Percentiles rank a stretch among this genome's conserved stretches.
Conservation (phyloP, 2,888 invertebrate species). For the Hirudinaria manillensis region DNA sequence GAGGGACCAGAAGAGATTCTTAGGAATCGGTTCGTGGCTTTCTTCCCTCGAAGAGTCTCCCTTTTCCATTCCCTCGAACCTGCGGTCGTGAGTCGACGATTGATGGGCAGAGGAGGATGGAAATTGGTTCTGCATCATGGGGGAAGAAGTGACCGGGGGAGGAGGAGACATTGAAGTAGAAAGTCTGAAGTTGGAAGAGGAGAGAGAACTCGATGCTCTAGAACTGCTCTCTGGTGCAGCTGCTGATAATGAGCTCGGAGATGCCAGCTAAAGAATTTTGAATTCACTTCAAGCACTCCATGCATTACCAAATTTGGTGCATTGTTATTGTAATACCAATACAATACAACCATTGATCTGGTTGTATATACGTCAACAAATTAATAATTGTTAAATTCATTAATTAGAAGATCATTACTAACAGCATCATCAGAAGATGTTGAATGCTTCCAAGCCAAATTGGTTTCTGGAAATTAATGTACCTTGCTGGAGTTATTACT, state of each 20-base stretch:
- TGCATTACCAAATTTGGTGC: no score
- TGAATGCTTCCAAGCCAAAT: background rate
- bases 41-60: background rate
- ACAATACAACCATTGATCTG: no score
- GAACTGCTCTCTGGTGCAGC: background rate
- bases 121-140: background rate
- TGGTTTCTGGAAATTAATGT: background rate
- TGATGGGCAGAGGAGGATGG: background rate
- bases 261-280: background rate
- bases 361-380: background rate
- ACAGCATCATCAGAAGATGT: conserved; percentile 13
- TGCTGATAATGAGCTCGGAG: background rate
- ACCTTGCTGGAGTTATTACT: background rate
- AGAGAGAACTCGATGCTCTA: conserved; percentile 8
- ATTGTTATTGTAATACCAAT: no score
- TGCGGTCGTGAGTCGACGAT: background rate
- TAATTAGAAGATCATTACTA: background rate
- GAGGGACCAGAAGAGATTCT: conserved; percentile 19
- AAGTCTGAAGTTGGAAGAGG: background rate
- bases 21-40: background rate
- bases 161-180: conserved; percentile 5
- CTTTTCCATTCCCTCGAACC: background rate
- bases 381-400: background rate
- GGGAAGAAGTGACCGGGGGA: background rate
- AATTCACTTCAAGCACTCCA: background rate